These are phyloP conservation scores for Cordilura impudica DNA, from an alignment of 2,888 invertebrate genomes.

Conservation along the genomic window DNA sequence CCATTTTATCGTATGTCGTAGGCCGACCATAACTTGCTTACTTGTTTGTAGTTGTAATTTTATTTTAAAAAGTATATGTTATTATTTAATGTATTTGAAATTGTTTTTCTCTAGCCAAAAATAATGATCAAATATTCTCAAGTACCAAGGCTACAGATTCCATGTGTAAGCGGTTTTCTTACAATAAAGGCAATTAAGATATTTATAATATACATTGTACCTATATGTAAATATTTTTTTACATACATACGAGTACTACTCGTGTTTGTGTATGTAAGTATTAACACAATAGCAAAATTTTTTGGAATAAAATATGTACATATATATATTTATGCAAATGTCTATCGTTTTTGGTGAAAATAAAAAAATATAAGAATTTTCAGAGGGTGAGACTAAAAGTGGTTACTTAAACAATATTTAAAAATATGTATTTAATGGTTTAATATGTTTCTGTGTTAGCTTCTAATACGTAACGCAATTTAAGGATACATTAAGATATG, in stretches of 20 bases:
- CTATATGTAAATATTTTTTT: no score
- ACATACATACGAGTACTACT: not conserved
- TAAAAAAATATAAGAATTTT: not conserved
- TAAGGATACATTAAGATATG: not conserved
- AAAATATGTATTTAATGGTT: constrained; percentile 17
- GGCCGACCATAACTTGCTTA: no score
- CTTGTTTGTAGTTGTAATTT: no score
- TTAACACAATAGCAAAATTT: constrained; percentile 11
- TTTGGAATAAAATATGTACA: constrained; percentile 15
- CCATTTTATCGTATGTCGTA: no score
- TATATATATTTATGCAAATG: constrained; percentile 42
- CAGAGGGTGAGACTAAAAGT: not conserved
- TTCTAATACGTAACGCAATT: not conserved
- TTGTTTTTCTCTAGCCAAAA: not conserved
- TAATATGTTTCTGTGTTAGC: not conserved
- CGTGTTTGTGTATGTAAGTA: not conserved
- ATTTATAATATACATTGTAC: no score
- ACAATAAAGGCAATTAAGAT: no score
- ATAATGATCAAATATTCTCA: not conserved
- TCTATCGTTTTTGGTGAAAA: not conserved
- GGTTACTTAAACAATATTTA: constrained; percentile 13
- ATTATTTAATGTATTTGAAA: no score
- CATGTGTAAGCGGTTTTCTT: no score
- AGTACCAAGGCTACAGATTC: no score
- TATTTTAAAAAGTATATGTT: no score